Conservation (phyloP, 64 coral and sea anemone genomes). For the Acropora yongei region DNA sequence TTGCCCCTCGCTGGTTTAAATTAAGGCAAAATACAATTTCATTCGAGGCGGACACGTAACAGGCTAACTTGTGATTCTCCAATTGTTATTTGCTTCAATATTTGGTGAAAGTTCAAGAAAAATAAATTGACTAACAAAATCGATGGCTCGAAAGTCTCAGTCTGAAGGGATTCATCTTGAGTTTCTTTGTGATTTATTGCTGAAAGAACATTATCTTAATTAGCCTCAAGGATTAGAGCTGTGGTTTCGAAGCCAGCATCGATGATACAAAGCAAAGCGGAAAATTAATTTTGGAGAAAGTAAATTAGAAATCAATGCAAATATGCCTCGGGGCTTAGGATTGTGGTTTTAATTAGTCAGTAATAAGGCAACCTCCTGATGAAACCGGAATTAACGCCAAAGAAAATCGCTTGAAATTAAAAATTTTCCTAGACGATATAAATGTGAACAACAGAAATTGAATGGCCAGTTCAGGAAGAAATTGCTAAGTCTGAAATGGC, state of each 20-base stretch:
- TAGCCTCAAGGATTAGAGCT: no score
- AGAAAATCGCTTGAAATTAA: constrained; percentile 5
- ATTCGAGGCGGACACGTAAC: no score
- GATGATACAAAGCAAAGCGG: neutral
- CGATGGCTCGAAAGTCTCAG: neutral
- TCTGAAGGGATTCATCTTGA: neutral
- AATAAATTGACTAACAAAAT: neutral
- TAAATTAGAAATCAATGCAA: no score
- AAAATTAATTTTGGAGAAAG: constrained; percentile 1
- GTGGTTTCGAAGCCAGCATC: neutral
- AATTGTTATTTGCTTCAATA: no score
- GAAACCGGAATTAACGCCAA: no score
- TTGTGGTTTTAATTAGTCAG: no score
- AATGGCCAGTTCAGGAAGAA: neutral
- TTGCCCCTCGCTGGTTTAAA: no score
- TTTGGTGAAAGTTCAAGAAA: neutral
- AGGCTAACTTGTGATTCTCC: no score
- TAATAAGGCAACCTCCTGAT: no score
- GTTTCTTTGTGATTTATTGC: neutral
- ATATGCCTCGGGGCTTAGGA: no score
- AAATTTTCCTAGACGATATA: neutral
- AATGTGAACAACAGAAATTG: neutral
- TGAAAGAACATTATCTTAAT: neutral
- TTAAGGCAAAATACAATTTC: no score
- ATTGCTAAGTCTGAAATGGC: neutral